Base-by-base conservation (phyloP, 2,797 vertebrate genomes). In the Silurus lanzhouensis region DNA sequence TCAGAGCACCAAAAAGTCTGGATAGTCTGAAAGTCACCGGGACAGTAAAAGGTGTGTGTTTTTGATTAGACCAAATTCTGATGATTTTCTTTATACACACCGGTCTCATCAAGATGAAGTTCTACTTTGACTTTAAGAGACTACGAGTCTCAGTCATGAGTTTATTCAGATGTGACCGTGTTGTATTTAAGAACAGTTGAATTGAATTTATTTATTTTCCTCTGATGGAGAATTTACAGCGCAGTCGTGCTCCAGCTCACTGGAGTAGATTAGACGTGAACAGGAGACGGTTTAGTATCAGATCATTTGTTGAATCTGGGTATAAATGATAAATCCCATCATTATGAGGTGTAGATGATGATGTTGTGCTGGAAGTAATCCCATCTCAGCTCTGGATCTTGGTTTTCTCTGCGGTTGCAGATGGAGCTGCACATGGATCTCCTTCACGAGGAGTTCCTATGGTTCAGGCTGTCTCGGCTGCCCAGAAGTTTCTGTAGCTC, bases 401-500 rank as follows among this genome's bases (percentile, higher is more conserved):
- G 20, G 10, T 27, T 55, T 55, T 6, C 9, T 67, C 19, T 6
- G 1, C 9, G 44, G 66, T 57, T 27, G 15, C 25, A 8, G 5
- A 31, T 61, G 0, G 1, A 15, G 25, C 55, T 22, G 6, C 7
- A 19, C 20, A 0, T 60, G 13, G 27, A 19, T 17, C 15, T 38
- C 14, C 67, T 17, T 71, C 27, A 79, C 12, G 1, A 17, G 44
- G 13, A 60, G 13, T 25, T 15, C 3, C 0, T n/a, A 9, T 68
- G 31, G 84, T 76, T 63, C 2, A 71, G 66, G 14, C 20, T 25
- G 66, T 27, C 71, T 64, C 71, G 13, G 74, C 81, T 83, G 15
- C 66, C 85, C 63, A 79, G 64, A n/a, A 83, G 81, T 10, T n/a
- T 71, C 0, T 14, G 64, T 55, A 86, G 85, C 31, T 83, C 64